A percentile compares a stretch with the other conserved stretches of the same genome.
These are phyloP conservation scores for Pseudeuparius sepicola DNA, from an alignment of 2,888 invertebrate genomes.

Conservation along the genomic window DNA sequence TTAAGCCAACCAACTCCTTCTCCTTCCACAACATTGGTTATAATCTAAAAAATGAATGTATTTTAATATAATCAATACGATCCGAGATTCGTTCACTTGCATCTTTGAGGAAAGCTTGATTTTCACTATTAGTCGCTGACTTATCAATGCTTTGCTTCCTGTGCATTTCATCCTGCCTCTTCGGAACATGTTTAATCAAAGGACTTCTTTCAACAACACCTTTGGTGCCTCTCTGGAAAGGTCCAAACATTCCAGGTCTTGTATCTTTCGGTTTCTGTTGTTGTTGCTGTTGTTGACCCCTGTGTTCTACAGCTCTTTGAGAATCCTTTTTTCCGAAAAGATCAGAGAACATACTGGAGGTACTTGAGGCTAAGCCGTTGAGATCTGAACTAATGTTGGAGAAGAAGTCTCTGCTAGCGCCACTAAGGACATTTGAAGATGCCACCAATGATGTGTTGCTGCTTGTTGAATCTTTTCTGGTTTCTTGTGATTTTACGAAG, in stretches of 20 bases:
- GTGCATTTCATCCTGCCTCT: slow-evolving; percentile 56
- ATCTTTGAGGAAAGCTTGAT: slow-evolving; percentile 89
- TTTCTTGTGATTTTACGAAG: slow-evolving; percentile 33
- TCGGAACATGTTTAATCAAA: slow-evolving; percentile 71
- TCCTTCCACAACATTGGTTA: slow-evolving; percentile 76
- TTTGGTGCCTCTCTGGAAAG: slow-evolving; percentile 68
- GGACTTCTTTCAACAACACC: slow-evolving; percentile 85
- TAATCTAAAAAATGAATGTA: slow-evolving; percentile 55
- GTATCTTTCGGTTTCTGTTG: slow-evolving; percentile 36
- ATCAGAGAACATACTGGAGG: slow-evolving; percentile 89
- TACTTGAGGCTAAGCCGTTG: slow-evolving; percentile 86
- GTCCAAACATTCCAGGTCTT: slow-evolving; percentile 55
- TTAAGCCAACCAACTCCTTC: slow-evolving; percentile 97
- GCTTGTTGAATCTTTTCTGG: slow-evolving; percentile 48
- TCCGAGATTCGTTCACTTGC: no score
- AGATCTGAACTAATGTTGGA: slow-evolving; percentile 87
- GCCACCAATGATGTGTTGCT: slow-evolving; percentile 53
- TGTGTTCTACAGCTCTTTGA: slow-evolving; percentile 23
- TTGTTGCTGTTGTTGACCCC: slow-evolving; percentile 29
- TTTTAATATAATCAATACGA: no score
- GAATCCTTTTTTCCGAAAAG: slow-evolving; percentile 66
- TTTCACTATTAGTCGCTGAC: slow-evolving; percentile 73
- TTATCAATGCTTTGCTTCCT: slow-evolving; percentile 59
- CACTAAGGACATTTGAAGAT: slow-evolving; percentile 50
- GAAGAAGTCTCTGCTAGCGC: slow-evolving; percentile 73